Base-by-base conservation (phyloP, 92 coral and sea anemone species). In the Palythoa grandis region DNA sequence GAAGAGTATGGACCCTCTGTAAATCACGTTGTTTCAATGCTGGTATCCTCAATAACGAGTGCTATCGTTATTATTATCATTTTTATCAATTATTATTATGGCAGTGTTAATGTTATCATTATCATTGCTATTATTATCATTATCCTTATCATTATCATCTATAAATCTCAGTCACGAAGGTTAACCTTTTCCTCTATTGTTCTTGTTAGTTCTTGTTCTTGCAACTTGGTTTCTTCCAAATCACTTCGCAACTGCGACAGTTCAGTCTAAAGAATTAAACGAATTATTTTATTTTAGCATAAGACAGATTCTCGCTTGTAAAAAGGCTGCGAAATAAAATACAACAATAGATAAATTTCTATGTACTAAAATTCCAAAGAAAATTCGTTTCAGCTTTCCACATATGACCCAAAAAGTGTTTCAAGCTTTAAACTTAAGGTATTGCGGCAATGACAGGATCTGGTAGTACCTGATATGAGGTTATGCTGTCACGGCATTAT, bases 221-320 rank as follows among this genome's bases (percentile, higher is more conserved):
- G 95, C 22, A 88, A 82, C 77, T 87, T 91, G 53, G 87, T 92
- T 74, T 96, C 98, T 72, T 93, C 98, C 17, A 96, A 89, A 70
- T 92, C 91, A 73, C 90, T 90, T 78, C 91, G 77, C 56, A 90
- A 82, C 39, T 87, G 88, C 11, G 92, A 86, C 25, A 96, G 50
- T 56, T 96, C 95, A 61, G 87, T 86, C 98, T 96, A 87, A 29
- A 54, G 71, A 29, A 57, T 68, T 39, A 68, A 15, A 79, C 12
- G 58, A 79, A 39, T 20, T 19, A 67, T 10, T 57, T 54, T 29
- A 15, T 25, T 12, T 24, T 67, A 16, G 43, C 65, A 39, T 52
- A 10, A 11, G 25, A 29, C 1, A 29, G 35, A 0, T 0, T 29
- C 35, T 29, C 35, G 35, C 35, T 29, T 29, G 35, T 29, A 29